Base-by-base conservation (phyloP, 2,797 vertebrate species). In the Sebastes diploproa region DNA sequence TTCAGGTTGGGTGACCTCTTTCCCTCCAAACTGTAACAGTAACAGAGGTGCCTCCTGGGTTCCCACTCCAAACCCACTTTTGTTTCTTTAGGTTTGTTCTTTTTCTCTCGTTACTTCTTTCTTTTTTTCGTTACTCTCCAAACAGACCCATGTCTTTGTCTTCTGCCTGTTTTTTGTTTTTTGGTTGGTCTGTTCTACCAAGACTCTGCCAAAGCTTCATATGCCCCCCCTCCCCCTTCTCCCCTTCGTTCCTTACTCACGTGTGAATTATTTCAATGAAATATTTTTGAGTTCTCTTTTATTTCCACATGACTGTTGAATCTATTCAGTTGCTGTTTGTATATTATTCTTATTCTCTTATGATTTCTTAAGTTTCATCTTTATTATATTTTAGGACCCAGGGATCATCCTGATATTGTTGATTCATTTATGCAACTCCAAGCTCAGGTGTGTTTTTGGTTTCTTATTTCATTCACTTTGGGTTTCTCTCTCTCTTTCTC, bases 381-480 rank as follows among this genome's bases (percentile, higher is more conserved):
- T 99, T 99, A 99, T 99, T 99, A 99, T 99, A 99, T 99, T 99
- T 98, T 99, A 99, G 98, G 98, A 97, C 98, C 98, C 98, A 99
- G 98, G 98, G 98, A 99, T 99, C 98, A 99, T 99, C 98, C 98
- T 99, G 98, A 99, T 99, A 99, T 99, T 99, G 98, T 99, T 99
- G 98, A 99, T 99, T 99, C 98, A 99, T 99, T 99, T 99, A 99
- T 99, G 98, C 98, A 99, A 98, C 98, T 99, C 98, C 98, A 99
- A 98, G 98, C 98, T 99, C 98, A 99, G 98, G 98, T 99, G 98
- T 99, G 98, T 99, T 99, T 96, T 99, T 99, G 97, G 98, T 99
- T 99, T 97, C 97, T 99, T 99, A 98, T 99, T 97, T 99, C 98
- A 99, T 99, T 99, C 98, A 99, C 98, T 98, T 99, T 99, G 98